Percentiles rank a stretch among this genome's conserved stretches.
Conservation (phyloP, 2,888 invertebrate species). For the Acrocyrtus sp. region DNA sequence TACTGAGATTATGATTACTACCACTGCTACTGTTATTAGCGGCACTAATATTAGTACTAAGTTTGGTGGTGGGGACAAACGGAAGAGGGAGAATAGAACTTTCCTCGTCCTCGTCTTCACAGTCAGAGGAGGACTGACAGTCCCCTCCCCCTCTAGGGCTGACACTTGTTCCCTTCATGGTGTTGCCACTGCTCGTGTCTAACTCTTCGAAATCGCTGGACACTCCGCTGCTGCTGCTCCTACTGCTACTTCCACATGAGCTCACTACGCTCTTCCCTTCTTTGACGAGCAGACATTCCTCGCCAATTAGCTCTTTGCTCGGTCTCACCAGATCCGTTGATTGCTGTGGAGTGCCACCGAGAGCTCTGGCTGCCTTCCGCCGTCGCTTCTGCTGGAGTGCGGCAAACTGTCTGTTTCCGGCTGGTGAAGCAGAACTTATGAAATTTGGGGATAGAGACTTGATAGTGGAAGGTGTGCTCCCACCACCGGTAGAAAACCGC, state of each 20-base stretch:
- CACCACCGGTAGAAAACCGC: slow-evolving; percentile 17
- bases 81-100: slow-evolving; percentile 64
- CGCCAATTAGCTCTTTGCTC: slow-evolving; percentile 32
- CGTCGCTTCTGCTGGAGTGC: slow-evolving; percentile 51
- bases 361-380: slow-evolving; percentile 28
- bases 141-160: slow-evolving; percentile 21
- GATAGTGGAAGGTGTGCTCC: slow-evolving; percentile 5
- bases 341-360: slow-evolving; percentile 18
- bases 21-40: slow-evolving; percentile 68
- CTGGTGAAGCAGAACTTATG: slow-evolving; percentile 18
- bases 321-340: background rate
- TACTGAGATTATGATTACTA: slow-evolving; percentile 41
- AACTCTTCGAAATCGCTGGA: slow-evolving; percentile 51
- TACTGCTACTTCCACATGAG: slow-evolving; percentile 46
- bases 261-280: slow-evolving; percentile 30
- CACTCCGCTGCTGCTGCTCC: slow-evolving; percentile 51
- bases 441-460: slow-evolving; percentile 4
- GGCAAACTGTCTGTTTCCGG: slow-evolving; percentile 34
- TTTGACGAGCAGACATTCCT: slow-evolving; percentile 31
- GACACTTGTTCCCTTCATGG: slow-evolving; percentile 25
- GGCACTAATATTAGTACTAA: background rate
- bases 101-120: slow-evolving; percentile 46
- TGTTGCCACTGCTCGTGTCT: slow-evolving; percentile 21
- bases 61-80: slow-evolving; percentile 17
- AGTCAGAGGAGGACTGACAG: slow-evolving; percentile 38